Percentiles rank a stretch among this genome's conserved stretches.
Conservation (phyloP, 2,797 vertebrate species). For the Rhinichthys osculus region DNA sequence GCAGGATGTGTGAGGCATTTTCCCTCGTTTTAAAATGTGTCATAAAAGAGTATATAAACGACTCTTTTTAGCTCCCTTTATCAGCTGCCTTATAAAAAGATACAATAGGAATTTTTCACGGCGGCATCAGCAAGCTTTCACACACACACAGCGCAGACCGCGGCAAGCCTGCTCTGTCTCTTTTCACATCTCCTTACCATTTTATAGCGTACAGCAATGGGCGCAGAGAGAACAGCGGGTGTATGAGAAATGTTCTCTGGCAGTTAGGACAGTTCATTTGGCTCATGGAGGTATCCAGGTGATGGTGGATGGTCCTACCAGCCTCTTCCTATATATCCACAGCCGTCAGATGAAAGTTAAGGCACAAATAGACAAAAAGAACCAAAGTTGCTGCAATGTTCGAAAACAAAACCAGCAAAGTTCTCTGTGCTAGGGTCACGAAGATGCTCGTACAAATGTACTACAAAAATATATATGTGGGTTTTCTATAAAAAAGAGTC, state of each 20-base stretch:
- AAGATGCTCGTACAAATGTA: background rate
- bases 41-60: conserved; percentile 41
- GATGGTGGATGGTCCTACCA: conserved; percentile 45
- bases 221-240: conserved; percentile 9
- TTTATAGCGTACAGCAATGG: conserved; percentile 45
- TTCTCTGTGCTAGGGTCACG: conserved; percentile 2
- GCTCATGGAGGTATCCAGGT: conserved; percentile 48
- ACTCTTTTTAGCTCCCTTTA: conserved; percentile 45
- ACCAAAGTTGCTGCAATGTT: conserved; percentile 26
- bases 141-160: conserved; percentile 1
- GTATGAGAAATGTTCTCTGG: conserved; percentile 54
- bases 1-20: conserved; percentile 1
- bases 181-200: conserved; percentile 42
- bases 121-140: conserved; percentile 1
- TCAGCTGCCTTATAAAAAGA: conserved; percentile 51
- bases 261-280: conserved; percentile 58
- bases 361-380: conserved; percentile 7
- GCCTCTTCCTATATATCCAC: conserved; percentile 33
- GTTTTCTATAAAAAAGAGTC: conserved; percentile 12
- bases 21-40: conserved; percentile 32
- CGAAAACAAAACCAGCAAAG: conserved; percentile 18
- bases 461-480: background rate
- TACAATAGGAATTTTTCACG: conserved; percentile 53
- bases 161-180: conserved; percentile 43
- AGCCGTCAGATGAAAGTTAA: conserved; percentile 48